A percentile compares a stretch with the other conserved stretches of the same genome.
Conservation (phyloP, 2,888 invertebrate species). For the Drosophila austrosaltans region DNA sequence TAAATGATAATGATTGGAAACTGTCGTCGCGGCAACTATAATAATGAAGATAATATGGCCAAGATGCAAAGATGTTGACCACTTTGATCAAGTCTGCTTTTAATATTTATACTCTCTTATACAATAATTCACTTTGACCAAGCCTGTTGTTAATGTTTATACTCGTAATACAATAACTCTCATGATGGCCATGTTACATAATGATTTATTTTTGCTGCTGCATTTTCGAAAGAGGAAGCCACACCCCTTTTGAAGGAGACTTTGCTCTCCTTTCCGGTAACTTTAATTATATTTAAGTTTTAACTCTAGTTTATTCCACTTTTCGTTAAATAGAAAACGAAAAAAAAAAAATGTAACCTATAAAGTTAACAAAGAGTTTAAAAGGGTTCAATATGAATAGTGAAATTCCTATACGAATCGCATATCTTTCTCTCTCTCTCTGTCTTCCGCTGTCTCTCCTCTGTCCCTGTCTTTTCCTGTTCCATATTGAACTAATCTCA, state of each 20-base stretch:
- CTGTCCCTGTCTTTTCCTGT: too few species aligned
- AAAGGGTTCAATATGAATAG: conserved; percentile 60
- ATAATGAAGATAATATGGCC: conserved; percentile 32
- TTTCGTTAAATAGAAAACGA: neutral
- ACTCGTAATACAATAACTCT: neutral
- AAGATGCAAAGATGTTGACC: conserved; percentile 20
- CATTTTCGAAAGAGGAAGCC: too few species aligned
- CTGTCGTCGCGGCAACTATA: neutral
- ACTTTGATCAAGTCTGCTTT: conserved; percentile 1
- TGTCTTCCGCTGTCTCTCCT: neutral
- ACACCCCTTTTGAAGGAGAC: too few species aligned
- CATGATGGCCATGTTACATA: neutral
- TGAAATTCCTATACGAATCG: conserved; percentile 16
- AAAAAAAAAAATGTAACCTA: conserved; percentile 43
- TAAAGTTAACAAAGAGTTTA: conserved; percentile 55
- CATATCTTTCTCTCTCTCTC: conserved; percentile 9
- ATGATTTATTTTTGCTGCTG: neutral
- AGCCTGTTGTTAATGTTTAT: too few species aligned
- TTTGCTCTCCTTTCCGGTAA: too few species aligned
- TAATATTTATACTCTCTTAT: neutral
- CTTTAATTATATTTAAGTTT: too few species aligned
- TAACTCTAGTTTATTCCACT: neutral
- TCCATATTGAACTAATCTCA: conserved; percentile 59
- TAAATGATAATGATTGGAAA: conserved; percentile 36
- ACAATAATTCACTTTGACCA: neutral